These are phyloP conservation scores for Trichogramma evanescens DNA, from an alignment of 2,888 invertebrate species.

Conservation along the genomic window DNA sequence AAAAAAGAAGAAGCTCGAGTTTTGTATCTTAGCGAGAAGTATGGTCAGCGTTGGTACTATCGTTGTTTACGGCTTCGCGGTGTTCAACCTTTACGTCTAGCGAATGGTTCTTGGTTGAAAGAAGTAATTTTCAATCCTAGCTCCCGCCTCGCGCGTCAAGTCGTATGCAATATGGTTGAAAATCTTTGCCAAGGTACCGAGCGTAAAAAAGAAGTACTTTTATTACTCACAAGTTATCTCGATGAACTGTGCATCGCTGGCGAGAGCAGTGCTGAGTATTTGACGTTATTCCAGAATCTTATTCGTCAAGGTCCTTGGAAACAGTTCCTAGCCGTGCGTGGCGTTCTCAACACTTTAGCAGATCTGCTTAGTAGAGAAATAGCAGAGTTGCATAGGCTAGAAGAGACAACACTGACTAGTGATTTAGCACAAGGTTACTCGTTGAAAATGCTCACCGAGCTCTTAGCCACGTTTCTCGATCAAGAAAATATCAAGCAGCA, in stretches of 20 bases:
- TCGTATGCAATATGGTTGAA: slow-evolving; percentile 83
- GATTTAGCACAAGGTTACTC: slow-evolving; percentile 93
- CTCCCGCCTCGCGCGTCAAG: slow-evolving; percentile 79
- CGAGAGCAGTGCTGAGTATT: slow-evolving; percentile 86
- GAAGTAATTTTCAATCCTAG: slow-evolving; percentile 89
- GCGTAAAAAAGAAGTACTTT: slow-evolving; percentile 68
- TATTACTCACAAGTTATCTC: slow-evolving; percentile 80
- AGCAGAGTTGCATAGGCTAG: slow-evolving; percentile 77
- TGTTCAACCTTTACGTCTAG: slow-evolving; percentile 56
- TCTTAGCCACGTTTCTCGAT: slow-evolving; percentile 81
- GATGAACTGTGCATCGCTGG: slow-evolving; percentile 81
- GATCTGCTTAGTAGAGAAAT: slow-evolving; percentile 83
- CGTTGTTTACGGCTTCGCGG: slow-evolving; percentile 48
- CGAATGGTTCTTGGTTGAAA: slow-evolving; percentile 77
- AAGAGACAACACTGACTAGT: slow-evolving; percentile 87
- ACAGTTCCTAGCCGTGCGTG: slow-evolving; percentile 82
- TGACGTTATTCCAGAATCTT: slow-evolving; percentile 77
- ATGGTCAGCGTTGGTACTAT: slow-evolving; percentile 60
- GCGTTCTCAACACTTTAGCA: slow-evolving; percentile 77
- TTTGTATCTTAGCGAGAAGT: slow-evolving; percentile 68
- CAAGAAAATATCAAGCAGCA: slow-evolving; percentile 80
- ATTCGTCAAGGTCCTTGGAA: slow-evolving; percentile 87
- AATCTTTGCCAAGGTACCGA: slow-evolving; percentile 67
- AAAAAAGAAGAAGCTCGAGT: slow-evolving; percentile 39
- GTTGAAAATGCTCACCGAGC: slow-evolving; percentile 80